A percentile compares a stretch with the other conserved stretches of the same genome.
Conservation (phyloP, 2,113 vertebrate genomes). For the Apaloderma vittatum region DNA sequence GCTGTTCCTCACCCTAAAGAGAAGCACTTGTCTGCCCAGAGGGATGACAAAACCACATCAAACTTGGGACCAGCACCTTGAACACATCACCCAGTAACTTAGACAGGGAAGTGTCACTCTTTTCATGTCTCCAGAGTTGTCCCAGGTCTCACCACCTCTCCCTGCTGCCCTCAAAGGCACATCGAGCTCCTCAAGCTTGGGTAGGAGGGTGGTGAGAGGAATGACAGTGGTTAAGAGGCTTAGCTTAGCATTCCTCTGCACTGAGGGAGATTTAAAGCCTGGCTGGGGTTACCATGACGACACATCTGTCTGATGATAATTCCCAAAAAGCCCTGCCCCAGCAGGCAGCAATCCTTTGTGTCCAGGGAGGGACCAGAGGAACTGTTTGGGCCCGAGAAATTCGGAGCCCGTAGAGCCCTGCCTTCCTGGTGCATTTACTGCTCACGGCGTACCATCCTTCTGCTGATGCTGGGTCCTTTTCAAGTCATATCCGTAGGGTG, state of each 20-base stretch:
- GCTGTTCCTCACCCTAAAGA: not conserved
- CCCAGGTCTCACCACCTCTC: not conserved
- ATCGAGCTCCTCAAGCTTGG: not conserved
- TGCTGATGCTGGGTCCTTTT: not conserved
- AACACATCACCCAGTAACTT: not conserved
- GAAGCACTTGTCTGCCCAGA: not conserved
- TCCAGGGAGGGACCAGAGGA: not conserved
- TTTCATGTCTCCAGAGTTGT: not conserved
- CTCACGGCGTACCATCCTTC: not conserved
- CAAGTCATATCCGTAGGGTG: not conserved
- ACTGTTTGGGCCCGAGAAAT: not conserved
- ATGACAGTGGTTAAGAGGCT: conserved; percentile 30
- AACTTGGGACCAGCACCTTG: not conserved
- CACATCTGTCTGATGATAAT: conserved; percentile 70
- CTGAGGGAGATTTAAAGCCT: conserved; percentile 62
- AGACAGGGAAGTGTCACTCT: not conserved
- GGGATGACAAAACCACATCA: not conserved
- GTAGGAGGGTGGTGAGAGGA: not conserved
- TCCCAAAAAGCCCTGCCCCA: conserved; percentile 30
- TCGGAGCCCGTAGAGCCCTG: not conserved
- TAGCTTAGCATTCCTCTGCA: conserved; percentile 66
- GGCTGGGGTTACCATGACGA: conserved; percentile 70
- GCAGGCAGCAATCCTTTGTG: conserved; percentile 25
- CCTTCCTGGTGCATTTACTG: not conserved
- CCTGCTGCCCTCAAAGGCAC: not conserved